Percentiles rank a stretch among this genome's conserved stretches.
These are phyloP conservation scores for Zelostemma sp. DNA, from an alignment of 1,140 invertebrate genomes.

Conservation along the genomic window DNA sequence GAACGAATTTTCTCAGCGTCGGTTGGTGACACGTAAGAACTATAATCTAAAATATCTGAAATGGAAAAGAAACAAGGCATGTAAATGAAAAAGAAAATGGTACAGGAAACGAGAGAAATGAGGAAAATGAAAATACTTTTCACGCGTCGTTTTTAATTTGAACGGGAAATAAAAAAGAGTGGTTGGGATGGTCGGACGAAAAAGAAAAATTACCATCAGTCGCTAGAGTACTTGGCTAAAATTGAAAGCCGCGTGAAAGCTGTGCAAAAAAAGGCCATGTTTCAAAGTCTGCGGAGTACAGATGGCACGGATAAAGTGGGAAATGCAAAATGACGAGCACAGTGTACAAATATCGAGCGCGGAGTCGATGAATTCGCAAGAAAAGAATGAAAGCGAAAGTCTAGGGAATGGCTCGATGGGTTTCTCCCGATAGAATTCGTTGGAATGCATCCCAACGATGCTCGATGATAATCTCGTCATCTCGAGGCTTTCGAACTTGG, in stretches of 20 bases:
- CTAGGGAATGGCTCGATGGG: slow-evolving; percentile 59
- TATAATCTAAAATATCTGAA: slow-evolving; percentile 84
- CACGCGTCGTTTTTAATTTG: too few relatives aligned
- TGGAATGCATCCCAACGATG: slow-evolving; percentile 33
- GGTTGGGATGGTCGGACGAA: too few relatives aligned
- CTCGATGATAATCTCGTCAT: slow-evolving; percentile 39
- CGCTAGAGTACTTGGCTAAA: not conserved
- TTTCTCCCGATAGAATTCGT: slow-evolving; percentile 62
- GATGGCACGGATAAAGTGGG: slow-evolving; percentile 39
- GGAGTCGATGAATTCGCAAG: slow-evolving; percentile 75
- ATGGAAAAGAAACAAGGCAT: slow-evolving; percentile 69
- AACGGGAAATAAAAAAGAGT: too few relatives aligned
- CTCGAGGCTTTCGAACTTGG: slow-evolving; percentile 21
- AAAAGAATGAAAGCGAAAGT: slow-evolving; percentile 69
- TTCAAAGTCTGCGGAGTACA: slow-evolving; percentile 10
- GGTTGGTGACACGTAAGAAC: slow-evolving; percentile 82
- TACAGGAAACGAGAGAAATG: not conserved
- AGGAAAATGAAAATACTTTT: not conserved
- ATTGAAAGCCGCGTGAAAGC: slow-evolving; percentile 34
- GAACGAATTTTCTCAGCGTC: slow-evolving; percentile 81
- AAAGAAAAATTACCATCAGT: slow-evolving; percentile 27
- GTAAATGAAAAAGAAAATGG: slow-evolving; percentile 57
- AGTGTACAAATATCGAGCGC: slow-evolving; percentile 64
- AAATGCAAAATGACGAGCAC: slow-evolving; percentile 46
- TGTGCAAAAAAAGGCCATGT: slow-evolving; percentile 10